Evolutionary conservation across 2,113 vertebrate genomes (phyloP).

Genomic region (Fulmarus glacialis): DNA sequence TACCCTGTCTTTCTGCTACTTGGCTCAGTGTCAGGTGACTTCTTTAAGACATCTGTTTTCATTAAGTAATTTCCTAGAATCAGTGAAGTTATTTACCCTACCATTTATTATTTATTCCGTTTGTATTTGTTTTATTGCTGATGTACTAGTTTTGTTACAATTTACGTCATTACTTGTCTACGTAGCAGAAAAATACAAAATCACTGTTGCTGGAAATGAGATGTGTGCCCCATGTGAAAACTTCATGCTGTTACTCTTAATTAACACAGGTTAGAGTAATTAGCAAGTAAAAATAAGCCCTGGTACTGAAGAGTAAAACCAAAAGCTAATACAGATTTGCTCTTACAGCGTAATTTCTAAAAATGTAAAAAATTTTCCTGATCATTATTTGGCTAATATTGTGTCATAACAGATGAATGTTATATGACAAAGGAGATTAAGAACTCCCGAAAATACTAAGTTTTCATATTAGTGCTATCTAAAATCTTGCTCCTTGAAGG

Average conservation of each 20-base stretch:
- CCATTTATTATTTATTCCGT: background rate
- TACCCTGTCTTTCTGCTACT: background rate
- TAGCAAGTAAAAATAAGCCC: background rate
- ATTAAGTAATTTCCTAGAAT: background rate
- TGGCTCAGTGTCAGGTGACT: background rate
- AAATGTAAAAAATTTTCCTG: background rate
- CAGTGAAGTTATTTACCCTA: background rate
- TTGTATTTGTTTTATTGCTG: background rate
- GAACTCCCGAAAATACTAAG: background rate
- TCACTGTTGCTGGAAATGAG: background rate
- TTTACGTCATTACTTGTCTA: background rate
- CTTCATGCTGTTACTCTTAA: background rate
- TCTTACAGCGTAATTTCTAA: background rate
- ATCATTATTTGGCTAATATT: background rate
- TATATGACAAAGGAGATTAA: background rate
- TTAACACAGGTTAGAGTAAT: background rate
- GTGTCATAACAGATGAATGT: background rate
- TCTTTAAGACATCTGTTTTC: background rate
- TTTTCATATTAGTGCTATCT: background rate
- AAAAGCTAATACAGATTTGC: background rate
- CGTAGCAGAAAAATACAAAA: background rate
- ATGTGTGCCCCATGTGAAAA: background rate
- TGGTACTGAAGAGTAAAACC: background rate
- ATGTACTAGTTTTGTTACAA: background rate
- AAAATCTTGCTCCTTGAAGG: background rate